phyloP scores from a whole-genome alignment of 2,113 vertebrate genomes.

The Pycnonotus jocosus region DNA sequence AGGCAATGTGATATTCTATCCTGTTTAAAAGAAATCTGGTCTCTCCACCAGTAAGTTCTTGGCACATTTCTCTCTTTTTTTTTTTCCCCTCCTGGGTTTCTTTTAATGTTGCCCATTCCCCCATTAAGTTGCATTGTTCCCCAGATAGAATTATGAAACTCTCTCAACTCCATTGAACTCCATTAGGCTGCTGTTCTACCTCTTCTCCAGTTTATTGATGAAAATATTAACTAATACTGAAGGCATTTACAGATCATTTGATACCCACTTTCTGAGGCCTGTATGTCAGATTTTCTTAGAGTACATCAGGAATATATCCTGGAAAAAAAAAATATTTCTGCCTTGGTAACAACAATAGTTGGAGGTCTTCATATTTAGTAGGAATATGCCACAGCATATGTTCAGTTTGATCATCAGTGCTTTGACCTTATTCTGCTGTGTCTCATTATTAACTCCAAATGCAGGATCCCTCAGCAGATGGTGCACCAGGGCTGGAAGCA shows the following conservation, averaged over 20 bases:
- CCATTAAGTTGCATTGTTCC: not conserved
- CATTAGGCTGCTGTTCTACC: not conserved
- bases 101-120: not conserved
- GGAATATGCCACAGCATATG: not conserved
- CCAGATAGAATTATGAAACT: not conserved
- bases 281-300: not conserved
- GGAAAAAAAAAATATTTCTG: not conserved
- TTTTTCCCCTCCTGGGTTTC: not conserved
- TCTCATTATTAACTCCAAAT: not conserved
- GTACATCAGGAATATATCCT: not conserved
- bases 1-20: rapidly evolving
- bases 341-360: not conserved
- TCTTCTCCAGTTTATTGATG: not conserved
- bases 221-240: not conserved
- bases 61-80: not conserved
- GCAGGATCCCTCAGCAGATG: not conserved
- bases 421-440: not conserved
- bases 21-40: not conserved
- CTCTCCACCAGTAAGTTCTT: not conserved
- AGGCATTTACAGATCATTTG: not conserved
- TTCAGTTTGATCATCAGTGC: not conserved
- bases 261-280: not conserved
- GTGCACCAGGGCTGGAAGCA: not conserved
- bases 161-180: not conserved
- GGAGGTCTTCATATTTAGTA: not conserved